Conservation (phyloP, 2,113 vertebrate species). For the Thunnus thynnus region DNA sequence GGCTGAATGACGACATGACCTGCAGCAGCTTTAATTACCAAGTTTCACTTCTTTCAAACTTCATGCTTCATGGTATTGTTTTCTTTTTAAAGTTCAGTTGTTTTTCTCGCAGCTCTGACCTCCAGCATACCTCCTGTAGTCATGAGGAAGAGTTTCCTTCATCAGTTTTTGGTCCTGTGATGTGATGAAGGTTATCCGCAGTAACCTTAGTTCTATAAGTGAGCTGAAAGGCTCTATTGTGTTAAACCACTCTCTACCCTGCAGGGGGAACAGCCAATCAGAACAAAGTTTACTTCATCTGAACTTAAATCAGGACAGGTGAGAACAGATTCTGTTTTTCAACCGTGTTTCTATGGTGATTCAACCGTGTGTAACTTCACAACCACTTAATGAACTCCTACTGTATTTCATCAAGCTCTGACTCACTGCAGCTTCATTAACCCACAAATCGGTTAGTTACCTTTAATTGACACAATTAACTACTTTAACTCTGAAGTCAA, state of each 20-base stretch:
- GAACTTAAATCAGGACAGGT: not conserved
- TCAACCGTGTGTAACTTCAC: slow-evolving; percentile 10
- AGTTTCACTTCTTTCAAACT: not conserved
- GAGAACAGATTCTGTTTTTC: not conserved
- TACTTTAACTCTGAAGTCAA: not conserved
- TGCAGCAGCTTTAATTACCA: not conserved
- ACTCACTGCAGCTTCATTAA: not conserved
- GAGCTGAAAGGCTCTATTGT: not conserved
- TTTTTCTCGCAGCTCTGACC: not conserved
- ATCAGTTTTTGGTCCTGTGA: slow-evolving; percentile 4
- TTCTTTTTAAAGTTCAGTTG: not conserved
- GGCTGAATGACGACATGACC: not conserved
- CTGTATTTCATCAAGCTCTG: not conserved
- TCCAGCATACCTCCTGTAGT: not conserved
- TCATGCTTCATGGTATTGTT: not conserved
- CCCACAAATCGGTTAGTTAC: not conserved
- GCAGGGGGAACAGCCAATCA: slow-evolving; percentile 44
- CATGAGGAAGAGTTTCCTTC: not conserved
- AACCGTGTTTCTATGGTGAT: not conserved
- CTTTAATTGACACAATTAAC: not conserved
- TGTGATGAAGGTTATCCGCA: not conserved
- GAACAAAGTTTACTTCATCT: slow-evolving; percentile 11
- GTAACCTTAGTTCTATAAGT: slow-evolving; percentile 1
- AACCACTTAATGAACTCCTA: not conserved
- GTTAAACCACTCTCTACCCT: not conserved